phyloP scores from a whole-genome alignment of 2,888 invertebrate genomes.

The Xanthia icteritia region DNA sequence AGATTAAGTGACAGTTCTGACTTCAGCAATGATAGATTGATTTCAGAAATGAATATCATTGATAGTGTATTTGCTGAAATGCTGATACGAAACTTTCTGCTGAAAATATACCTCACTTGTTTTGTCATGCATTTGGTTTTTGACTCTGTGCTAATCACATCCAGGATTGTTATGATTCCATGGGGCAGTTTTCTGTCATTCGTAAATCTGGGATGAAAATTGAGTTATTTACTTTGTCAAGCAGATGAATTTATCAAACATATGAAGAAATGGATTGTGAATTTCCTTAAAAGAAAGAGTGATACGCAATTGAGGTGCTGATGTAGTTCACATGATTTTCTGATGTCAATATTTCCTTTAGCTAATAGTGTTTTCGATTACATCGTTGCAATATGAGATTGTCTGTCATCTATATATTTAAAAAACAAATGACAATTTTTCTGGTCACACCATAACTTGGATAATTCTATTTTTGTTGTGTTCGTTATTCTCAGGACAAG shows the following conservation, averaged over 20 bases:
- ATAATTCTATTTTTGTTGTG: too few species aligned
- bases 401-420: background rate
- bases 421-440: too few species aligned
- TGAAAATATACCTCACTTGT: background rate
- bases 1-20: background rate
- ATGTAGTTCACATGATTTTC: background rate
- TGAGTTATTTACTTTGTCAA: too few species aligned
- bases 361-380: background rate
- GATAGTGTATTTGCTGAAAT: background rate
- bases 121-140: background rate
- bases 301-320: background rate
- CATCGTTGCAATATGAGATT: background rate
- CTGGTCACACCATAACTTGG: too few species aligned
- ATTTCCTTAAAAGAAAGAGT: too few species aligned
- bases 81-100: background rate
- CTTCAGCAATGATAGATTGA: background rate
- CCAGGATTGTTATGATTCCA: background rate
- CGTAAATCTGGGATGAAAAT: background rate
- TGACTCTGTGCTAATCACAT: background rate
- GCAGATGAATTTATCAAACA: too few species aligned
- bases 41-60: background rate
- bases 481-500: too few species aligned
- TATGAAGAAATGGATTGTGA: too few species aligned
- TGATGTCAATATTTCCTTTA: background rate
- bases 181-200: background rate